Percentiles rank a stretch among this genome's conserved stretches.
Conservation (phyloP, 1,140 invertebrate species). For the Trichoplusia ni region DNA sequence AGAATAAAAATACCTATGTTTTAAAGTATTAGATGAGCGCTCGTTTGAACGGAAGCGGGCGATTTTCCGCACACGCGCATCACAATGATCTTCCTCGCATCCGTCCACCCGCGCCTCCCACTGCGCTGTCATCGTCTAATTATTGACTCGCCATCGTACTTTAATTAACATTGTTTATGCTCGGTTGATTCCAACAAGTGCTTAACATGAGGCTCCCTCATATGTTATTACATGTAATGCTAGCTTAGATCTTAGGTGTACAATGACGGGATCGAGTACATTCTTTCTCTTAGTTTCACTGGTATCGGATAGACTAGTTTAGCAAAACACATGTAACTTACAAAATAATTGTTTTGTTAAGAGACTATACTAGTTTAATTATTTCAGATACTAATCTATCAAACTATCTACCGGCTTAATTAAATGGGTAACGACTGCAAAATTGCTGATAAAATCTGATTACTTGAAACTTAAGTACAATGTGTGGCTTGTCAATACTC, state of each 20-base stretch:
- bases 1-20: conserved; percentile 20
- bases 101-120: conserved; percentile 40
- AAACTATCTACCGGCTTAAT: too few species aligned
- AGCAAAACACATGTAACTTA: too few species aligned
- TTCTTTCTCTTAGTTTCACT: background rate
- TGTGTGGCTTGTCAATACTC: too few species aligned
- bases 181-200: conserved; percentile 8
- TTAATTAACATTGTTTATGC: conserved; percentile 40
- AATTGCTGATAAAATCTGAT: too few species aligned
- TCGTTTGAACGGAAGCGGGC: conserved; percentile 54
- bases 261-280: background rate
- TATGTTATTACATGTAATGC: conserved; percentile 15
- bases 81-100: conserved; percentile 45
- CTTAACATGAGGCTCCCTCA: background rate
- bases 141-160: conserved; percentile 45
- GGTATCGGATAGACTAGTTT: too few species aligned
- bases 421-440: too few species aligned
- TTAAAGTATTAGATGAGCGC: conserved; percentile 7
- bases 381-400: too few species aligned
- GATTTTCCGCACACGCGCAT: conserved; percentile 62
- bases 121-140: conserved; percentile 50
- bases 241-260: background rate
- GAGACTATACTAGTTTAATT: too few species aligned
- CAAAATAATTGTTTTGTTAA: too few species aligned
- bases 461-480: too few species aligned